phyloP scores from a whole-genome alignment of 2,888 invertebrate species.

The Linnaemya vulpina region DNA sequence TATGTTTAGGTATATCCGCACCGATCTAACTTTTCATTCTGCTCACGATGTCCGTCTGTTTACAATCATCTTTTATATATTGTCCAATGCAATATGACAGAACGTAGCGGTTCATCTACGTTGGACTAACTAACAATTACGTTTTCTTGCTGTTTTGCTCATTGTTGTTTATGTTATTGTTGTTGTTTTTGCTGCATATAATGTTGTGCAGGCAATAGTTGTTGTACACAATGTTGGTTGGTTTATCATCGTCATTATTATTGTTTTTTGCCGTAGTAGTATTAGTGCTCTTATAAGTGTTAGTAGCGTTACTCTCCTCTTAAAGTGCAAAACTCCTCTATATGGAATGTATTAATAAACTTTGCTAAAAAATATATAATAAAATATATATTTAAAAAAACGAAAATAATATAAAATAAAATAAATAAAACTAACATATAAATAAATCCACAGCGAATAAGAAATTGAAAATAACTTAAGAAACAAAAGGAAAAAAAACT shows the following conservation, averaged over 20 bases:
- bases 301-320: constrained; percentile 53
- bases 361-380: constrained; percentile 39
- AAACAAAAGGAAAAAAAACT: constrained; percentile 2
- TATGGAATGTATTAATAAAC: constrained; percentile 4
- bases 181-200: constrained; percentile 34
- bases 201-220: neutral
- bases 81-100: neutral
- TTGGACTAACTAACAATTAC: neutral
- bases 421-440: neutral
- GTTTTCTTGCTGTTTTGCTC: constrained; percentile 20
- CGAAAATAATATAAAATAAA: constrained; percentile 15
- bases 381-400: constrained; percentile 25
- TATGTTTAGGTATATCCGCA: too few species aligned
- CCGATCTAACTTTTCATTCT: too few species aligned
- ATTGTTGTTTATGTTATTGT: constrained; percentile 11
- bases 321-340: constrained; percentile 53
- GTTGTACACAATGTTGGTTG: constrained; percentile 31
- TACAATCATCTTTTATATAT: too few species aligned
- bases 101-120: neutral
- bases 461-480: constrained; percentile 23
- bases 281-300: constrained; percentile 48
- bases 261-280: constrained; percentile 40
- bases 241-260: constrained; percentile 5
- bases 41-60: neutral
- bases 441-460: constrained; percentile 33